Conservation (phyloP, 2,113 vertebrate genomes). For the Triplophysa siluroides region DNA sequence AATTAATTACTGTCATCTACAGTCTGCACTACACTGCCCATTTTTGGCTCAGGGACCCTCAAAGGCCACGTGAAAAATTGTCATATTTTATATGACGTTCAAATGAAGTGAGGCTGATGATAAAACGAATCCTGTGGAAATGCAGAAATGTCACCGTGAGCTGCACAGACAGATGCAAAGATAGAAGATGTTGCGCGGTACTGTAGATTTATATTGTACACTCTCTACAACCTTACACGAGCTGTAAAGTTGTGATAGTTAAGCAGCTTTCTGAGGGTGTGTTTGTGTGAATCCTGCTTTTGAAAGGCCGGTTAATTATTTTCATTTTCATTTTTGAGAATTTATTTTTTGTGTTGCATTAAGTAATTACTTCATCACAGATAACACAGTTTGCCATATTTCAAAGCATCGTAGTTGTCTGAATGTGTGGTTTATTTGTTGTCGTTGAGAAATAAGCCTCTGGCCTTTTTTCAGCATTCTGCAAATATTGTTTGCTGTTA, state of each 20-base stretch:
- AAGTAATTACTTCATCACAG: constrained; percentile 7
- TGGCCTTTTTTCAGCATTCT: neutral
- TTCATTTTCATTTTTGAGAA: neutral
- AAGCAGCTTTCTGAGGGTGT: neutral
- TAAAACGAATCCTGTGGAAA: neutral
- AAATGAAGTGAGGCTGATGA: constrained; percentile 33
- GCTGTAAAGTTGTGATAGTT: too few species aligned
- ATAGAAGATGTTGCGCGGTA: constrained; percentile 1
- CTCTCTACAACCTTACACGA: constrained; percentile 28
- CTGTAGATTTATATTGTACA: constrained; percentile 13
- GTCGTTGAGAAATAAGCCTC: neutral
- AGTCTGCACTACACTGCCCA: constrained; percentile 10
- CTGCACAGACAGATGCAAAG: neutral
- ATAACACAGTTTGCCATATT: neutral
- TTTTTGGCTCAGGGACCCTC: constrained; percentile 28
- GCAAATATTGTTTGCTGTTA: neutral
- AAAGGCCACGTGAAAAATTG: constrained; percentile 32
- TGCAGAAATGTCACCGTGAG: neutral
- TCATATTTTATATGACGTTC: constrained; percentile 41
- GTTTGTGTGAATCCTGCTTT: constrained; percentile 12
- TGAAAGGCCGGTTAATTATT: neutral
- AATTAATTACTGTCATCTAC: constrained; percentile 46
- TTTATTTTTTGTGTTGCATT: constrained; percentile 10
- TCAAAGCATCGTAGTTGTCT: neutral
- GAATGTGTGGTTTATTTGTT: too few species aligned